phyloP scores from a whole-genome alignment of 1,140 invertebrate genomes.

The Chrysopa pallens region DNA sequence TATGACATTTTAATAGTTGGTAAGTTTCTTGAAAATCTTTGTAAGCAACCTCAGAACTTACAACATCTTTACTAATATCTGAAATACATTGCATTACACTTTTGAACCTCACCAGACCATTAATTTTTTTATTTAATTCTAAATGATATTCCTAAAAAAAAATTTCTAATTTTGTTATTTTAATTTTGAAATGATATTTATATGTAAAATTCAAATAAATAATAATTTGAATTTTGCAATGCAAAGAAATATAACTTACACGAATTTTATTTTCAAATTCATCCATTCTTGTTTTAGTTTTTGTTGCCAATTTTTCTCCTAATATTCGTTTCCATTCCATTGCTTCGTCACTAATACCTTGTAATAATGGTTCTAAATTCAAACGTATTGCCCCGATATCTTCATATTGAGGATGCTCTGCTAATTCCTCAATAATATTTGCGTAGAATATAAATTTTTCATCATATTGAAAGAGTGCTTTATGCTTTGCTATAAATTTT shows the following conservation, averaged over 20 bases:
- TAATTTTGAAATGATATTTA: no score
- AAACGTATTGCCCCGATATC: constrained; percentile 47
- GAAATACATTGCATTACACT: constrained; percentile 64
- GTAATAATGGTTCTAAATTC: constrained; percentile 42
- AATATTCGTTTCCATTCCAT: constrained; percentile 50
- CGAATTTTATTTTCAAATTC: constrained; percentile 19
- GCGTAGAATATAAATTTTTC: constrained; percentile 70
- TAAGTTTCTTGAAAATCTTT: constrained; percentile 43
- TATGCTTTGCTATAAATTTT: constrained; percentile 52
- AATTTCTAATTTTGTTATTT: no score
- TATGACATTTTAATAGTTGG: constrained; percentile 32
- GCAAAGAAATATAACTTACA: no score
- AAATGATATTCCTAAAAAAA: constrained; percentile 27
- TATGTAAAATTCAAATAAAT: no score
- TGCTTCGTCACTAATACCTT: constrained; percentile 42
- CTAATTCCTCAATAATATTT: constrained; percentile 51
- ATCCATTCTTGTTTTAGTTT: constrained; percentile 40
- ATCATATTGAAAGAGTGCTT: constrained; percentile 56
- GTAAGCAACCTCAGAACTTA: constrained; percentile 57
- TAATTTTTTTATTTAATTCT: constrained; percentile 49
- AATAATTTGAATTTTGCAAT: no score
- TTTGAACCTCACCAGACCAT: constrained; percentile 64
- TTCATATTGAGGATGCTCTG: constrained; percentile 32
- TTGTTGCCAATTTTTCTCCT: constrained; percentile 35
- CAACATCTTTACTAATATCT: constrained; percentile 47